These are phyloP conservation scores for Elgaria multicarinata DNA, from an alignment of 2,113 vertebrate species.

Conservation along the genomic window DNA sequence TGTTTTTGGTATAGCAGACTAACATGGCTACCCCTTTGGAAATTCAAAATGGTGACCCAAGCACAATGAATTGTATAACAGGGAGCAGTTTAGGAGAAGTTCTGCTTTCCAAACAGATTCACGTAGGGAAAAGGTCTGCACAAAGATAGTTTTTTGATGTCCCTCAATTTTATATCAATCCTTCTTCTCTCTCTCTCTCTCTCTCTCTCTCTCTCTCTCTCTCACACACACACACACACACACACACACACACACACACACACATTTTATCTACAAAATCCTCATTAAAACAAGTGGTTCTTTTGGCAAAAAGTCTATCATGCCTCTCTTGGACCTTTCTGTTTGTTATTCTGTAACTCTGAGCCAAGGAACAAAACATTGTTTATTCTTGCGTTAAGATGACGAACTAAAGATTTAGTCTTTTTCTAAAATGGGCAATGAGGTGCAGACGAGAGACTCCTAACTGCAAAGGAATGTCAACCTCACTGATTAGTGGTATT, in stretches of 20 bases:
- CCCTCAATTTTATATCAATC: slow-evolving; percentile 51
- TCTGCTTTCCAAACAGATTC: background rate
- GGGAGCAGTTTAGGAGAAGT: background rate
- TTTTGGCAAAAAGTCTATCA: slow-evolving; percentile 51
- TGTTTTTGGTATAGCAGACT: no score
- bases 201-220: background rate
- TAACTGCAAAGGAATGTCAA: slow-evolving; percentile 53
- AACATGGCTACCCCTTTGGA: no score
- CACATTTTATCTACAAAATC: slow-evolving; percentile 63
- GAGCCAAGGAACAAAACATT: slow-evolving; percentile 54
- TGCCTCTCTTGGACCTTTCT: slow-evolving; percentile 60
- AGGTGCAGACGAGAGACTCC: slow-evolving; percentile 51
- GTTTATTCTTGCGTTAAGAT: slow-evolving; percentile 67
- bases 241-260: background rate
- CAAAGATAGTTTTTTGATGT: slow-evolving; percentile 61
- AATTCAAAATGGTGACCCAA: slow-evolving; percentile 1
- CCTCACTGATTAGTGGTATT: slow-evolving; percentile 62
- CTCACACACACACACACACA: slow-evolving; percentile 64
- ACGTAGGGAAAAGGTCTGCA: background rate
- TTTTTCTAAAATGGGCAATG: slow-evolving; percentile 19
- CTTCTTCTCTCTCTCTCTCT: slow-evolving; percentile 31
- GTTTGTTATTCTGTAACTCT: slow-evolving; percentile 40
- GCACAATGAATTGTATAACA: background rate
- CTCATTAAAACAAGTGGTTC: slow-evolving; percentile 59
- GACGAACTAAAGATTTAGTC: slow-evolving; percentile 63